Percentiles rank a stretch among this genome's conserved stretches.
Evolutionary conservation across 1,140 invertebrate species (phyloP).

Genomic region (Eumaeus atala): DNA sequence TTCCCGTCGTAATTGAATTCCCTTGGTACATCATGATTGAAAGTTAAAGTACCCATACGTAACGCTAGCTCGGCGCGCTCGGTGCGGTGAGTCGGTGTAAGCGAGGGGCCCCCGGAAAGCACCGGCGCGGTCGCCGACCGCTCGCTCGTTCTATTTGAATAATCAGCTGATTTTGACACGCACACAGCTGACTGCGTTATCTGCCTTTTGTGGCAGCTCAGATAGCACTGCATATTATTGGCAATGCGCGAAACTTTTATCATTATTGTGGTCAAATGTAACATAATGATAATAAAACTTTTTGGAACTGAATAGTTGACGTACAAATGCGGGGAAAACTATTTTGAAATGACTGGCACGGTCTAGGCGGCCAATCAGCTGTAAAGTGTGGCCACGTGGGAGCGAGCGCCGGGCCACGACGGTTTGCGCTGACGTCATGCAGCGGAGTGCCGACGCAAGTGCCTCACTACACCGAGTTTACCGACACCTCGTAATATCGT

Average conservation of each 20-base stretch:
- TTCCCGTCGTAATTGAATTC: background rate
- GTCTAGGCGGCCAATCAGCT: constrained; percentile 36
- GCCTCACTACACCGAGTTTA: constrained; percentile 31
- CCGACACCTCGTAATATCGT: constrained; percentile 40
- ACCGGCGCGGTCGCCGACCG: constrained; percentile 53
- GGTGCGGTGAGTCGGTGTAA: constrained; percentile 10
- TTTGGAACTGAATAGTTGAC: no score
- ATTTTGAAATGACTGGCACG: background rate
- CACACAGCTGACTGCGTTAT: constrained; percentile 69
- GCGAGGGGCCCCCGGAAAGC: constrained; percentile 50
- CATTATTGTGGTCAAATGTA: no score
- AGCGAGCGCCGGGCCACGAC: constrained; percentile 27
- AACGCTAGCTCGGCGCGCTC: constrained; percentile 15
- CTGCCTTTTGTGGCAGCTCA: constrained; percentile 39
- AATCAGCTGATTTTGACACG: constrained; percentile 75
- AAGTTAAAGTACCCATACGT: constrained; percentile 27
- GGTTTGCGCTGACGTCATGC: constrained; percentile 52
- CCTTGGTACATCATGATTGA: background rate
- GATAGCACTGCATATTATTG: constrained; percentile 23
- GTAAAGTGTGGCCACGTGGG: constrained; percentile 28
- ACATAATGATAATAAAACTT: no score
- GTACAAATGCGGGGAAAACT: no score
- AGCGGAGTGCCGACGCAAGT: constrained; percentile 32
- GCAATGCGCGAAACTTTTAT: constrained; percentile 21
- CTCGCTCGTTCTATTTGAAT: constrained; percentile 70